Evolutionary conservation across 2,113 vertebrate genomes (phyloP), one percentile per base, ranked within the genome.

Genomic region (Acanthochromis polyacanthus): DNA sequence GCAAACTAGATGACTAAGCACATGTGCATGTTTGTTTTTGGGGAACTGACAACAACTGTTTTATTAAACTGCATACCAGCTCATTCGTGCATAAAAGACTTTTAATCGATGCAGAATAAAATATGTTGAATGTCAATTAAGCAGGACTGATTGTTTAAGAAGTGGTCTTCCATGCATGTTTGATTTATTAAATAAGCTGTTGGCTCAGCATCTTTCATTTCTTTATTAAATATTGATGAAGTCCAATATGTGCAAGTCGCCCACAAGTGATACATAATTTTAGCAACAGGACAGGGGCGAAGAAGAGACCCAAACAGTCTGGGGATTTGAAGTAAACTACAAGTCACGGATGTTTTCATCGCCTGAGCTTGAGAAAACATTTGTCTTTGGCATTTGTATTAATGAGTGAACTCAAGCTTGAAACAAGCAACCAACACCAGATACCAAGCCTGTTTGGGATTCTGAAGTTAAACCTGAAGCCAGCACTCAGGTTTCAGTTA

Each of bases 141-240:
- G 20, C 30, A 25, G 32, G 20, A 69, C 3, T 66, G 61, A 77
- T 60, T 52, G 69, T 76, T 75, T 51, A 28, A 78, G 58, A 75
- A 56, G 48, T 20, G 0, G 15, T 8, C 11, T 32, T 23, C 15
- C 22, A 0, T 52, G 66, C 30, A 15, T 9, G 43, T 85, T 80
- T 89, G 71, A 86, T 79, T 81, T 81, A 81, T 58, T 62, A 38
- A 63, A 51, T 48, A 60, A 40, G 46, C 46, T 45, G 59, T 38
- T 65, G 30, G 53, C 71, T 63, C 72, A 61, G 71, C 66, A 32
- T 73, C 20, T 53, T 14, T 84, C 71, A 46, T 9, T 63, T 60
- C 61, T 62, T 66, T 52, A 86, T 86, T 16, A 78, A 83, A 78
- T 83, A 81, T 72, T 82, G 71, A 87, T 84, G 48, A 11, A 67